Evolutionary conservation across 2,888 invertebrate species (phyloP), one percentile per base, ranked within the genome.

Genomic region (Epistrophe grossulariae): DNA sequence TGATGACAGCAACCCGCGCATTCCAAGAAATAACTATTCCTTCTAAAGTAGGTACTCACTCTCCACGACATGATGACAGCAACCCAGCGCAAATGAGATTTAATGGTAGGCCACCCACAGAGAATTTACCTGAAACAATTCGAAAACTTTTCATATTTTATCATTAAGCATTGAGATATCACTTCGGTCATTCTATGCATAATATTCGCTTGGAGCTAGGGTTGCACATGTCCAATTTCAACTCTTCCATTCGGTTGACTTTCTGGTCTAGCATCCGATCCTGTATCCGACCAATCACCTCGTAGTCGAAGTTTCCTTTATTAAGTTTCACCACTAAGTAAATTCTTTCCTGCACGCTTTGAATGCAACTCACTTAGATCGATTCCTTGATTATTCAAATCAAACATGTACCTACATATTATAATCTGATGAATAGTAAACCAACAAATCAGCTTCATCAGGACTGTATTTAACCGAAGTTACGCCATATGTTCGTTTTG

Each of bases 151-250:
- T n/a, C n/a, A n/a, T n/a, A n/a, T n/a, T n/a, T n/a, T n/a, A 91
- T 95, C 95, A 89, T 95, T 96, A 72, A 97, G 92, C 96, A 97
- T 97, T 88, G 94, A 40, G 96, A 96, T 80, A 97, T 93, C 68
- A 97, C 96, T 89, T 96, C 95, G 1, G 97, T 97, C 96, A 97
- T 97, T 77, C 97, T 94, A 92, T 96, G 96, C 95, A 97, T 96
- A 52, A 97, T 93, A 31, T 95, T 95, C 0, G 95, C 95, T 90
- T 96, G 95, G 13, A 96, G 92, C 72, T 95, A 94, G 4, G 95
- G 95, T 60, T 95, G 93, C 0, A 95, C 95, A 91, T 96, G 96
- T 8, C 95, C 95, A 72, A 95, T 94, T 92, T 94, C 92, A 0
- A 90, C 89, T 0, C 91, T 90, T 0, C 92, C 92, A 74, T 91